Evolutionary conservation across 2,113 vertebrate species (phyloP).

Genomic region (Puntigrus tetrazona): DNA sequence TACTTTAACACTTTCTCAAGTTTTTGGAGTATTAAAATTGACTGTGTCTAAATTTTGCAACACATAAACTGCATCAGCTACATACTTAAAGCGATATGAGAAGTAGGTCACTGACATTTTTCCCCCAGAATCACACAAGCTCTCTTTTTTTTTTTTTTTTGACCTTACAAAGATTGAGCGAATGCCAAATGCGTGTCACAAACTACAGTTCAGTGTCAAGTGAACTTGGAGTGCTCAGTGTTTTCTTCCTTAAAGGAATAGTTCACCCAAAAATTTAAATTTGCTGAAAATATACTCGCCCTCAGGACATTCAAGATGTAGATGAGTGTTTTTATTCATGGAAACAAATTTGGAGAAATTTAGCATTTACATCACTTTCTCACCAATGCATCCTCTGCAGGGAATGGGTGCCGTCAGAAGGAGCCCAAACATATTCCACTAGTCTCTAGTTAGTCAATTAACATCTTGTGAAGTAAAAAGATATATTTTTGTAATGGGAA

Average conservation of each 20-base stretch:
- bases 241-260: not conserved
- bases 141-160: not conserved
- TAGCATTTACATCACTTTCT: not conserved
- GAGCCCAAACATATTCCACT: too few species aligned
- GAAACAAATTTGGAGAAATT: not conserved
- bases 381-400: too few species aligned
- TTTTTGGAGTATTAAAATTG: slow-evolving; percentile 25
- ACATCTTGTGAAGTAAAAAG: too few species aligned
- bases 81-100: slow-evolving; percentile 5
- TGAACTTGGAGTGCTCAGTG: not conserved
- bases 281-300: not conserved
- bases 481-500: too few species aligned
- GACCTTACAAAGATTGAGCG: not conserved
- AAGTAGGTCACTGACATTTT: slow-evolving; percentile 29
- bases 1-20: slow-evolving; percentile 6
- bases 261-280: not conserved
- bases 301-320: not conserved
- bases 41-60: slow-evolving; percentile 4
- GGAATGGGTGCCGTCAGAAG: too few species aligned
- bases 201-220: not conserved
- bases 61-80: slow-evolving; percentile 2
- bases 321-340: not conserved
- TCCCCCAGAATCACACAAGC: not conserved
- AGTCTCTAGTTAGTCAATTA: too few species aligned
- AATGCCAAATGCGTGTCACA: slow-evolving; percentile 19